Conservation (phyloP, 2,113 vertebrate species). For the Colinus virginianus region DNA sequence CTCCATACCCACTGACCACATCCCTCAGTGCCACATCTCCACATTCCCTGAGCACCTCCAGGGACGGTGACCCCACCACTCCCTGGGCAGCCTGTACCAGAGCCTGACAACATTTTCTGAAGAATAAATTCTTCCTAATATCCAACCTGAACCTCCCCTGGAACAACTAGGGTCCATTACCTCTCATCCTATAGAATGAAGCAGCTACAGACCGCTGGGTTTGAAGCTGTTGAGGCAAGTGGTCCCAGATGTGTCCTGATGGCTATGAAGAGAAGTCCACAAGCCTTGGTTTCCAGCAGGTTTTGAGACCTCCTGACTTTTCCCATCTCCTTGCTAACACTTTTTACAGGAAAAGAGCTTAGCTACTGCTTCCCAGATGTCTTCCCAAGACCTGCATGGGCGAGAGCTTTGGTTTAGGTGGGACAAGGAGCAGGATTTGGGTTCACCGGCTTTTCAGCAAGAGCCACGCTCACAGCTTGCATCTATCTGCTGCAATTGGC, state of each 20-base stretch:
- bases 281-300: neutral
- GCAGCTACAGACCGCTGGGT: neutral
- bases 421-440: neutral
- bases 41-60: too few species aligned
- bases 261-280: accelerated
- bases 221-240: neutral
- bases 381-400: neutral
- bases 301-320: neutral
- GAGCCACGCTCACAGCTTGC: neutral
- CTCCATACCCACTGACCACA: too few species aligned
- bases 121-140: too few species aligned
- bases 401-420: accelerated
- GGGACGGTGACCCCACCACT: too few species aligned
- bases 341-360: neutral
- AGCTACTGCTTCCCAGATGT: accelerated
- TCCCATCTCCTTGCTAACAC: neutral
- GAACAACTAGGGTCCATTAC: too few species aligned
- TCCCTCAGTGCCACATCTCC: too few species aligned
- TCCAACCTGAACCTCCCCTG: too few species aligned
- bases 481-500: neutral
- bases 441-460: neutral
- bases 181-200: neutral
- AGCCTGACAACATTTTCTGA: too few species aligned
- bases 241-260: neutral
- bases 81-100: too few species aligned